Base-by-base conservation (phyloP, 2,113 vertebrate species). In the Tautogolabrus adspersus region DNA sequence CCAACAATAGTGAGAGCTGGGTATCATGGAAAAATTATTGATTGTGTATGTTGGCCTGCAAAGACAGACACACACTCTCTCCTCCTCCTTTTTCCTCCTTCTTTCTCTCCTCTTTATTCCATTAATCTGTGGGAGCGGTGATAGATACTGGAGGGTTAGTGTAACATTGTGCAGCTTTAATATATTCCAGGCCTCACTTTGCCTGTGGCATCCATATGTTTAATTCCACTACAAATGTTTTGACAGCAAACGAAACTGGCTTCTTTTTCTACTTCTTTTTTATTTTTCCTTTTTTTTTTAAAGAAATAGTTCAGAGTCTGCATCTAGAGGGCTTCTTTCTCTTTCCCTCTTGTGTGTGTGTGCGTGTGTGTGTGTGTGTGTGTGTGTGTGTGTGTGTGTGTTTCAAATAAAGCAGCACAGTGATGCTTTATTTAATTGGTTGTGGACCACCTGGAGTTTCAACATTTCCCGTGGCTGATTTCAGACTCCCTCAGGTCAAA, bases 171-270 rank as follows among this genome's bases (percentile, higher is more conserved):
- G 86, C 81, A 51, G 81, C 83, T 88, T 67, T 91, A 91, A 90
- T 91, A 67, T 91, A 93, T 93, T 91, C 90, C 89, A 91, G 83
- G 59, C 88, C 72, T 87, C 82, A 73, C 83, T 75, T 89, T 89
- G 91, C 90, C 89, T 81, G 88, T 91, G 91, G 91, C 88, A 85
- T 89, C 89, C 90, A 90, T 93, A 89, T 91, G 91, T 93, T 93
- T 93, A 93, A 93, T 91, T 92, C 82, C 89, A 89, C 87, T 84
- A 91, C 90, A 91, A 89, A 90, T 91, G 91, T 91, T 91, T 91
- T 88, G 67, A 91, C 90, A 91, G 86, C 73, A 88, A 93, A 91
- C 88, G 79, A 91, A 89, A 88, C 76, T 86, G 66, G 72, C 79
- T 84, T 85, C 58, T 76, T 66, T 73, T 52, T 49, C 10, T 49